Conservation (phyloP, 2,888 invertebrate species). For the Dryobotodes eremita region DNA sequence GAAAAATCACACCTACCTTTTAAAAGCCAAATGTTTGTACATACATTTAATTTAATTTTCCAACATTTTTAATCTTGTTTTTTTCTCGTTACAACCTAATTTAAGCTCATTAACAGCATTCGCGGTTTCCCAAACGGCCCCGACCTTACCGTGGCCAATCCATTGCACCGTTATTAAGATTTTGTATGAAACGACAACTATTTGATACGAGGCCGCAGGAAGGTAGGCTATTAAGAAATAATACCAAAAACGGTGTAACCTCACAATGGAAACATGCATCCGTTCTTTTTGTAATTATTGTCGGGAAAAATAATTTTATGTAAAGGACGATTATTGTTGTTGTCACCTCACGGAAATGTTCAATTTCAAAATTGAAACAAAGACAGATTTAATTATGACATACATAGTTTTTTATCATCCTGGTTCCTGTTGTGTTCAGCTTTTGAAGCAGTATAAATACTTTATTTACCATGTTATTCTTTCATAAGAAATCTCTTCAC, state of each 20-base stretch:
- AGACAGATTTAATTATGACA: neutral
- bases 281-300: slow-evolving; percentile 47
- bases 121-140: slow-evolving; percentile 59
- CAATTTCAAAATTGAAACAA: slow-evolving; percentile 34
- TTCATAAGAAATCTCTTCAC: neutral
- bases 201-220: slow-evolving; percentile 64
- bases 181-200: slow-evolving; percentile 62
- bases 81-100: slow-evolving; percentile 44
- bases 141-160: slow-evolving; percentile 63
- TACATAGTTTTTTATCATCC: slow-evolving; percentile 2
- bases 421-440: too few relatives aligned
- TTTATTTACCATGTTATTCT: too few relatives aligned
- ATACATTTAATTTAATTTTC: slow-evolving; percentile 30
- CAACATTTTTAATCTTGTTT: slow-evolving; percentile 21
- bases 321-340: slow-evolving; percentile 39
- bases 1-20: neutral
- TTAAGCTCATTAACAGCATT: slow-evolving; percentile 58
- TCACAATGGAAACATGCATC: slow-evolving; percentile 54
- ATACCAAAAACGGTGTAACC: slow-evolving; percentile 53
- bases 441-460: neutral
- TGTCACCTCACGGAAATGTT: slow-evolving; percentile 41
- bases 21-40: neutral
- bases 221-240: slow-evolving; percentile 60
- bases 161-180: slow-evolving; percentile 58
- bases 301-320: slow-evolving; percentile 36